A percentile compares a stretch with the other conserved stretches of the same genome.
Conservation (phyloP, 2,113 vertebrate genomes). For the Sinocyclocheilus anshuiensis region DNA sequence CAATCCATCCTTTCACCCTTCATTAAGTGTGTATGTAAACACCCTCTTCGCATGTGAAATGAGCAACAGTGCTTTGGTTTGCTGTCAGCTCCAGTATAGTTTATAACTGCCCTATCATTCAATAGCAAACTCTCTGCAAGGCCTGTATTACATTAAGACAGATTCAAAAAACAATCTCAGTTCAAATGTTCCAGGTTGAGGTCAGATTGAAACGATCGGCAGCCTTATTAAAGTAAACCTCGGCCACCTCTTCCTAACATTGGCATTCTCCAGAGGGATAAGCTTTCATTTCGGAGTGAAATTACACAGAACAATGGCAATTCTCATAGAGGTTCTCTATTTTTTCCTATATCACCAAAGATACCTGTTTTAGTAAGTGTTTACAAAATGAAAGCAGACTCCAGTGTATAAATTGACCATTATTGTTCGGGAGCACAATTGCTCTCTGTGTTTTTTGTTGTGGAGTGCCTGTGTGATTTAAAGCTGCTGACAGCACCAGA, state of each 20-base stretch:
- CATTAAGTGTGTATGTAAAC: neutral
- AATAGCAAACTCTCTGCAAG: neutral
- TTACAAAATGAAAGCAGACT: conserved; percentile 72
- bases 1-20: neutral
- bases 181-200: neutral
- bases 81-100: neutral
- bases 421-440: conserved; percentile 78
- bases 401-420: conserved; percentile 68
- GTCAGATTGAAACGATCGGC: neutral
- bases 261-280: neutral
- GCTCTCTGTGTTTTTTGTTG: conserved; percentile 75
- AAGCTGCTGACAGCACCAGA: conserved; percentile 88
- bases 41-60: neutral
- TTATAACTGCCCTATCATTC: neutral
- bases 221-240: neutral
- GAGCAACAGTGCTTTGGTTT: neutral
- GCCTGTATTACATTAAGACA: neutral
- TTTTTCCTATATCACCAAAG: conserved; percentile 44
- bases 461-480: conserved; percentile 83
- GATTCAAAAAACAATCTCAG: neutral
- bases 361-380: conserved; percentile 57
- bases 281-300: neutral
- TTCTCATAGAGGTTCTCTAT: neutral
- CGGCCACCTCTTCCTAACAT: neutral
- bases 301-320: conserved; percentile 43